Evolutionary conservation across 1,140 invertebrate species (phyloP), one percentile per base, ranked within the genome.

Genomic region (Eriosoma lanigerum): DNA sequence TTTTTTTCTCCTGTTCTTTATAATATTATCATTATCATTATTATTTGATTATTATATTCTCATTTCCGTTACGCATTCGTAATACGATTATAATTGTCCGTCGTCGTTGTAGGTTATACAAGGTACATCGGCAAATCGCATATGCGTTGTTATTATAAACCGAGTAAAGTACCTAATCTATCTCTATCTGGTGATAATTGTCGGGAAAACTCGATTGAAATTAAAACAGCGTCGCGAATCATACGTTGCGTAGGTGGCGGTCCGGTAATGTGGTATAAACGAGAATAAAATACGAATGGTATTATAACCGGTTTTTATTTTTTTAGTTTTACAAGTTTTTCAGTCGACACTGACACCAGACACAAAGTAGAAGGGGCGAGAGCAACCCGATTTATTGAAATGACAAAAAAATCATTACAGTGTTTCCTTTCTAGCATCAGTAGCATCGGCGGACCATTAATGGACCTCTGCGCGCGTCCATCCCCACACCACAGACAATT

Each of bases 321-420:
- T 60, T 60, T 60, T 17, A 4, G 3, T 38, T 4, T 38, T 38
- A 4, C 8, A 38, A 38, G 32, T 60, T 60, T 56, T 24, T 24
- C 26, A 8, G 17, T 19, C 17, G 6, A 17, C 19, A 60, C n/a
- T n/a, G n/a, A n/a, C 19, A 8, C 32, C 32, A 8, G 32, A 38
- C 32, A 38, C 32, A 38, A 38, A 38, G 32, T 38, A 38, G 32
- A 38, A 38, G n/a, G 66, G 46, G 21, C 21, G 44, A 10, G 66
- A 21, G 13, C 38, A 6, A 76, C 32, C 52, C 73, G 70, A 73
- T 73, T 68, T 73, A 73, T 73, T 19, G 73, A 76, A 76, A 76
- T 76, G 73, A 76, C 73, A 76, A 54, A 56, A 73, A 76, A 60
- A 48, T 48, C 58, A 76, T 76, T 58, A 76, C 21, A n/a, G n/a